A percentile compares a stretch with the other conserved stretches of the same genome.
These are phyloP conservation scores for Emydoidea blandingii DNA, from an alignment of 2,797 vertebrate species.

Conservation along the genomic window DNA sequence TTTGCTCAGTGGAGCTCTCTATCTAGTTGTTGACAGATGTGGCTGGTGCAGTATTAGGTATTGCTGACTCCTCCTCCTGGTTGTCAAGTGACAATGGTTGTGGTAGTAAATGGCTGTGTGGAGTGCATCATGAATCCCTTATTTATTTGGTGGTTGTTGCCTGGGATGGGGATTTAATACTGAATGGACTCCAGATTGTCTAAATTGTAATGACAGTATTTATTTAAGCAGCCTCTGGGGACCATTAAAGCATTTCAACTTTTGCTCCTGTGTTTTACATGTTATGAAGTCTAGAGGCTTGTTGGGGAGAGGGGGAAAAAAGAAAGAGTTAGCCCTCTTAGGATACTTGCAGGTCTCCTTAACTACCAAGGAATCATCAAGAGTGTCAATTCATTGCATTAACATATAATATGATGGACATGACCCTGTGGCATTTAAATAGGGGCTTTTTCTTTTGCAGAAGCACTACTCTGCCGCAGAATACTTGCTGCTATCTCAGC, in stretches of 20 bases:
- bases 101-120: slow-evolving; percentile 66
- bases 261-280: slow-evolving; percentile 75
- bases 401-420: slow-evolving; percentile 51
- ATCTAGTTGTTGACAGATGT: slow-evolving; percentile 81
- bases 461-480: slow-evolving; percentile 42
- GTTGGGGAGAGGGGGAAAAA: slow-evolving; percentile 45
- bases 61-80: slow-evolving; percentile 67
- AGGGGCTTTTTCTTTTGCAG: slow-evolving; percentile 66
- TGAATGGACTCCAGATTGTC: slow-evolving; percentile 81
- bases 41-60: slow-evolving; percentile 73
- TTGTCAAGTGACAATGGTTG: slow-evolving; percentile 67
- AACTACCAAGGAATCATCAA: slow-evolving; percentile 66
- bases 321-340: slow-evolving; percentile 55
- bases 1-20: slow-evolving; percentile 76
- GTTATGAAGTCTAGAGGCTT: slow-evolving; percentile 68
- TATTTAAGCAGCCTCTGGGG: slow-evolving; percentile 77
- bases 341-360: slow-evolving; percentile 58
- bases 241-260: slow-evolving; percentile 78
- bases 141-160: slow-evolving; percentile 77
- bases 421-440: slow-evolving; percentile 66
- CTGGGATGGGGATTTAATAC: slow-evolving; percentile 74
- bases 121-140: slow-evolving; percentile 76
- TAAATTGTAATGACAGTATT: slow-evolving; percentile 78
- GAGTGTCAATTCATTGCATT: slow-evolving; percentile 66
- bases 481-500: slow-evolving; percentile 45